Conservation (phyloP, 1,140 invertebrate species). For the Zaprionus vittiger region DNA sequence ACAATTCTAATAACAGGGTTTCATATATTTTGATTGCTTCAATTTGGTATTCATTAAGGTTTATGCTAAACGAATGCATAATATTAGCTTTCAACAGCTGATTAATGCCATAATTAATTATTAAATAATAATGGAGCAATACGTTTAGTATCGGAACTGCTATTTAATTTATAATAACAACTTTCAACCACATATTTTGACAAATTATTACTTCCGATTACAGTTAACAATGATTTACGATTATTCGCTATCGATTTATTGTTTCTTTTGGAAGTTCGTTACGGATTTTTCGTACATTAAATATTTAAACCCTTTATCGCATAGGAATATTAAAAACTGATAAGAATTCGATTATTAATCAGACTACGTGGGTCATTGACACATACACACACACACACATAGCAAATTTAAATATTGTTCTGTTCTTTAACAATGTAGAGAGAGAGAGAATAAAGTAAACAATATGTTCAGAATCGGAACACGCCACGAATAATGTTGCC, state of each 20-base stretch:
- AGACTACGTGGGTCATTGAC: slow-evolving; percentile 47
- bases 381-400: slow-evolving; percentile 18
- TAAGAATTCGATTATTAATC: slow-evolving; percentile 13
- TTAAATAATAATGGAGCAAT: neutral
- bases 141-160: neutral
- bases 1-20: slow-evolving; percentile 26
- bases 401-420: slow-evolving; percentile 5
- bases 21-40: neutral
- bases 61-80: neutral
- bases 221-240: neutral
- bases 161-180: neutral
- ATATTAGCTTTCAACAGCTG: neutral
- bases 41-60: neutral
- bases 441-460: slow-evolving; percentile 2
- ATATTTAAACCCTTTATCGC: neutral
- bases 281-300: neutral
- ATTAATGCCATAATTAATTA: neutral
- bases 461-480: slow-evolving; percentile 11
- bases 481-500: slow-evolving; percentile 40
- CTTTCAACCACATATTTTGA: neutral
- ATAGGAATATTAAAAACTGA: neutral
- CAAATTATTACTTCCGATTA: neutral
- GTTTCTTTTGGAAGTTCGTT: neutral
- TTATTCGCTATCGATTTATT: no score
- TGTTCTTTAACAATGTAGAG: neutral